Percentiles rank a stretch among this genome's conserved stretches.
These are phyloP conservation scores for Geophilus truncorum DNA, from an alignment of 2,888 invertebrate species.

Conservation along the genomic window DNA sequence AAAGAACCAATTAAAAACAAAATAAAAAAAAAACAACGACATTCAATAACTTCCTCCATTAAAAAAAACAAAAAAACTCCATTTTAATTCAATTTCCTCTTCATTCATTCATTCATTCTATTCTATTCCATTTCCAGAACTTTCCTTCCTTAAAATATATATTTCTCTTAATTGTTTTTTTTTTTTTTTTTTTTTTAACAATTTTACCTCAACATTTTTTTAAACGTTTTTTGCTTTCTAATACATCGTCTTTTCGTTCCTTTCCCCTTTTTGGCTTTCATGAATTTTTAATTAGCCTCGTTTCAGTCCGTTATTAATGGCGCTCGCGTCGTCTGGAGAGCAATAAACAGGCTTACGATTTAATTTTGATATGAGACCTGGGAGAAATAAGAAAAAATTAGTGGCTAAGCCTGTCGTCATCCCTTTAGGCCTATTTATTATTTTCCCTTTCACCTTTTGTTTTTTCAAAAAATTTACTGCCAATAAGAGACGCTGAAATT, in stretches of 20 bases:
- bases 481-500: too few species aligned
- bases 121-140: too few species aligned
- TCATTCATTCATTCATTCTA: too few species aligned
- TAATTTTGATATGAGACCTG: background rate
- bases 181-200: background rate
- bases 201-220: background rate
- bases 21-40: too few species aligned
- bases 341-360: background rate
- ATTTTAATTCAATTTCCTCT: too few species aligned
- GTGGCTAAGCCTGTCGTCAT: background rate
- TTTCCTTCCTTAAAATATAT: background rate
- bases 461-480: too few species aligned
- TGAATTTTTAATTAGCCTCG: constrained; percentile 1
- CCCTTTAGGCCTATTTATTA: constrained; percentile 2
- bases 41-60: too few species aligned
- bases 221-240: background rate
- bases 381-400: background rate
- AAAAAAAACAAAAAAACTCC: too few species aligned
- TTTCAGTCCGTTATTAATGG: background rate
- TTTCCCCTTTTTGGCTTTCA: background rate
- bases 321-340: background rate
- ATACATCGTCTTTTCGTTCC: background rate
- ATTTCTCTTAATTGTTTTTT: background rate
- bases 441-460: too few species aligned
- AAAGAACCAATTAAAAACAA: too few species aligned